phyloP scores from a whole-genome alignment of 2,888 invertebrate genomes.

The Drosophila maculinotata region DNA sequence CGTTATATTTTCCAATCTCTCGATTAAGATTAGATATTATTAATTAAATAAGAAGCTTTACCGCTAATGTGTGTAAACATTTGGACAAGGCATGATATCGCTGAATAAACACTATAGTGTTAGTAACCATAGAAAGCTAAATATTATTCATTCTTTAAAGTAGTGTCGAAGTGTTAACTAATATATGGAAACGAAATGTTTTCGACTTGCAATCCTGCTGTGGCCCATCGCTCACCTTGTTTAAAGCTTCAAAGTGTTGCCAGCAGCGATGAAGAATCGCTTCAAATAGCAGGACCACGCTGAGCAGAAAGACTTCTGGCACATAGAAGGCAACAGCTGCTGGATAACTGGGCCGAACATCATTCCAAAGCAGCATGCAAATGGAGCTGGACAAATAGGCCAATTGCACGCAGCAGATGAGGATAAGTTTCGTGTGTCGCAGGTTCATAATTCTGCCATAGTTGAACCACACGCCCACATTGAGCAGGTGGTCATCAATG shows the following conservation, averaged over 20 bases:
- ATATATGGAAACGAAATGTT: too few species aligned
- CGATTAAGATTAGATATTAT: conserved; percentile 15
- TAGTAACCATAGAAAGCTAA: too few species aligned
- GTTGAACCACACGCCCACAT: conserved; percentile 81
- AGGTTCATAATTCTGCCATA: conserved; percentile 77
- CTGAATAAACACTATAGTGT: too few species aligned
- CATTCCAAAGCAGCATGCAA: conserved; percentile 76
- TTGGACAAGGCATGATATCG: too few species aligned
- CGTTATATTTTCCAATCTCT: background rate
- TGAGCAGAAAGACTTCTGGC: conserved; percentile 82
- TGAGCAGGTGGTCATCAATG: conserved; percentile 67
- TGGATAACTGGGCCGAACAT: conserved; percentile 80
- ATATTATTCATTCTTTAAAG: too few species aligned
- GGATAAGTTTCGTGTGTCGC: conserved; percentile 67
- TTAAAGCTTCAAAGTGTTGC: conserved; percentile 78
- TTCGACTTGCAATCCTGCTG: too few species aligned
- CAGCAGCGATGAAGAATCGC: conserved; percentile 76
- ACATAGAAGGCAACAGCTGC: conserved; percentile 83
- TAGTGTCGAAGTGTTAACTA: too few species aligned
- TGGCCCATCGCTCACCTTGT: conserved; percentile 71
- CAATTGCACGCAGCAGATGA: conserved; percentile 69
- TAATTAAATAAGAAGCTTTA: conserved; percentile 25
- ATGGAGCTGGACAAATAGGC: conserved; percentile 79
- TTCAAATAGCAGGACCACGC: conserved; percentile 79
- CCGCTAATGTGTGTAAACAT: background rate